Percentiles rank a stretch among this genome's conserved stretches.
Conservation (phyloP, 2,797 vertebrate species). For the Peromyscus melanophrys region DNA sequence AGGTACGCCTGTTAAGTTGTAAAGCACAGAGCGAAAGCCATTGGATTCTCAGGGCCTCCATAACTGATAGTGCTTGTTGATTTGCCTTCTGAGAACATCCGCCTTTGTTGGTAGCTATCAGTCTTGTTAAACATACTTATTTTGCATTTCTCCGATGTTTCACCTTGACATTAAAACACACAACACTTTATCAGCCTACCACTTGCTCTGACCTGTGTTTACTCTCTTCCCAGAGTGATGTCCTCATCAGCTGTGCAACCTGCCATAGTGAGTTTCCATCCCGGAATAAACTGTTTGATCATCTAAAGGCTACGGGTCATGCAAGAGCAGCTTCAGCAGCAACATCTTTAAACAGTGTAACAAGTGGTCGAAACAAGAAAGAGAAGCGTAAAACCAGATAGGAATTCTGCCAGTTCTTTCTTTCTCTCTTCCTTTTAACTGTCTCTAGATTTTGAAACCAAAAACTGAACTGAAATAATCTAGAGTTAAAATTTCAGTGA, state of each 20-base stretch:
- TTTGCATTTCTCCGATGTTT: constrained; percentile 45
- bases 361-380: constrained; percentile 91
- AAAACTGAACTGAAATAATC: constrained; percentile 75
- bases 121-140: constrained; percentile 25
- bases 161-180: not conserved
- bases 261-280: constrained; percentile 94
- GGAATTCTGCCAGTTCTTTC: constrained; percentile 67
- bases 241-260: constrained; percentile 92
- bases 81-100: not conserved
- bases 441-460: constrained; percentile 72
- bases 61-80: not conserved
- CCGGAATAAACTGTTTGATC: constrained; percentile 98
- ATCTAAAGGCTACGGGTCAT: constrained; percentile 96
- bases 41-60: not conserved
- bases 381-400: constrained; percentile 96
- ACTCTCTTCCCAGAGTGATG: constrained; percentile 88
- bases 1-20: not conserved
- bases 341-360: constrained; percentile 78
- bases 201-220: not conserved
- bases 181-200: not conserved
- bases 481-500: constrained; percentile 78
- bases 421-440: constrained; percentile 34
- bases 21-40: not conserved
- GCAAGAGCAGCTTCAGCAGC: constrained; percentile 89
- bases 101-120: not conserved